Evolutionary conservation across 1,140 invertebrate genomes (phyloP), one percentile per base, ranked within the genome.

Genomic region (Matsumurasca onukii): DNA sequence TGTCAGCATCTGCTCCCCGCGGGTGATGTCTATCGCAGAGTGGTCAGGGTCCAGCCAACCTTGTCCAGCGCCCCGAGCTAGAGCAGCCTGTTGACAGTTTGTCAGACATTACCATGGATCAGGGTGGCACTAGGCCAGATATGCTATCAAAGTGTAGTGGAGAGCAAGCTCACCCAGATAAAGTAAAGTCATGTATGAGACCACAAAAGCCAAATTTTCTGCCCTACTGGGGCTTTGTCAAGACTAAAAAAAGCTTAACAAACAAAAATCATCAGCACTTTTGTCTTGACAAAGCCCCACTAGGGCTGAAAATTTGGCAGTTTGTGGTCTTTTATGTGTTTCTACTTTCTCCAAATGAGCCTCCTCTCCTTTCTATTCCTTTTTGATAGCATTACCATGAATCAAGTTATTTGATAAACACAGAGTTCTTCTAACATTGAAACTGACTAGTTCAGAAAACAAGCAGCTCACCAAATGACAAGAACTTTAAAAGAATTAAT

Each of bases 21-120:
- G 70, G 81, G 75, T 0, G 73, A 49, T 49, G 79, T 72, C 25
- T 73, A 70, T 24, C 74, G 70, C 31, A 49, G 73, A 61, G 51
- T 29, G 13, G 67, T 59, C 66, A 79, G 73, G 63, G 75, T 63
- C 66, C 77, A 70, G 61, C 80, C 75, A 12, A 88, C 88, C 69
- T 82, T 75, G 71, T 89, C 87, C 68, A 89, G 86, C 85, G 24
- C 85, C 78, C 1, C 86, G 85, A 27, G 85, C 86, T 68, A 88
- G 75, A 1, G 87, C 85, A 67, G 86, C 87, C 85, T 88, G 25
- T 12, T 3, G 24, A 59, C 15, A 52, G 12, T n/a, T 52, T 5
- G 22, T 52, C 20, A 52, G 3, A 9, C 34, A 39, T 5, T 39
- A 9, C 5, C 5, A 5, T 39, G 17, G 5, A 9, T 39, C 34